Evolutionary conservation across 2,888 invertebrate species (phyloP), one percentile per base, ranked within the genome.

Genomic region (Caenorhabditis sp.): DNA sequence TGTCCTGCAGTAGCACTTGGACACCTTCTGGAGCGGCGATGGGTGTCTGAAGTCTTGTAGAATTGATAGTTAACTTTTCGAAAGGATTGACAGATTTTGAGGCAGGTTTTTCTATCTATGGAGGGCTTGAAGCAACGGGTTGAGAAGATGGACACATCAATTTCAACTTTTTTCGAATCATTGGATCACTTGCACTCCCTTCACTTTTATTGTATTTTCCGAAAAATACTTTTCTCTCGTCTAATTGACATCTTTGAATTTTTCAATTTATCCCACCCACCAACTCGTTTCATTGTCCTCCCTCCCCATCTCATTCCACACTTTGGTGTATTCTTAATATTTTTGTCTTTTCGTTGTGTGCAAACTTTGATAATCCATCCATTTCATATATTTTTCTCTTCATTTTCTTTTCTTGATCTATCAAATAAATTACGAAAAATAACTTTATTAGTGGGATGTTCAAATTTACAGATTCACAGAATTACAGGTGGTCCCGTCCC

Each of bases 11-110:
- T 47, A 75, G 66, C 66, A 44, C 64, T 31, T 24, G 10, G 75
- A 66, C 75, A 47, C 75, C 75, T 31, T 75, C 66, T 66, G 75
- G 75, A 75, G 75, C 28, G 75, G 47, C 31, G 44, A 16, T 75
- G 56, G 58, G 28, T 26, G 64, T 56, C 54, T 6, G 26, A 44
- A 28, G 16, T 28, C 28, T 44, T 56, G 4, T 19, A 19, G 19
- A 2, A 31, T 54, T 44, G 4, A 1, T 49, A 56, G 54, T 41
- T 22, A 10, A 6, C 26, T 16, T 51, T 51, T 24, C 54, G n/a
- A n/a, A 24, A 64, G 38, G 1, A 51, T 41, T n/a, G 47, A 14
- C 47, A 61, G 31, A 19, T 72, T 59, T 5, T n/a, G 2, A 61
- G 19, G 22, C 72, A 59, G 61, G 28, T 38, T 35, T 61, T 26